Percentiles rank a stretch among this genome's conserved stretches.
These are phyloP conservation scores for Tenodera sinensis DNA, from an alignment of 2,888 invertebrate genomes.

Conservation along the genomic window DNA sequence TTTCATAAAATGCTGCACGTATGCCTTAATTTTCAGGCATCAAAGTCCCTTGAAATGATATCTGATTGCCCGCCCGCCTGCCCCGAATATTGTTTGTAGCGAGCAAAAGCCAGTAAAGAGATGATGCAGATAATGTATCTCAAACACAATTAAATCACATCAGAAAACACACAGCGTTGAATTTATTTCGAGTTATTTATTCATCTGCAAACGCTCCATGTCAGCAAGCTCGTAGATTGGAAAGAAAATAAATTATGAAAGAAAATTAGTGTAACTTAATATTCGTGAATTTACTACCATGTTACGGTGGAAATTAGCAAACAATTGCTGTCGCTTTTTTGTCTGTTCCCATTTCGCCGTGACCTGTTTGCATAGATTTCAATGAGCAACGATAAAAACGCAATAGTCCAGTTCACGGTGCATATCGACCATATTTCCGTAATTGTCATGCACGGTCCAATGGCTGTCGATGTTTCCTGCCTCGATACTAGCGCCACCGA, in stretches of 20 bases:
- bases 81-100: no score
- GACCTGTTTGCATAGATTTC: background rate
- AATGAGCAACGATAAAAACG: background rate
- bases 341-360: background rate
- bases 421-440: background rate
- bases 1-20: no score
- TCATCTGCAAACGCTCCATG: background rate
- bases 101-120: no score
- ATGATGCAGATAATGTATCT: no score
- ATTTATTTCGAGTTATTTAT: background rate
- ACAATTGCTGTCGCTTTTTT: background rate
- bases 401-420: background rate
- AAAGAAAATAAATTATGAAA: background rate
- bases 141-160: no score
- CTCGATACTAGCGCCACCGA: no score
- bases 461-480: background rate
- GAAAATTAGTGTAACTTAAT: background rate
- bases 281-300: background rate
- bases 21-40: no score
- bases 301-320: conserved; percentile 2
- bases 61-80: no score
- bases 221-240: background rate
- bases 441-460: background rate
- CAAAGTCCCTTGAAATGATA: no score
- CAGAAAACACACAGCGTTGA: no score